Evolutionary conservation across 2,888 invertebrate species (phyloP), one percentile per base, ranked within the genome.

Genomic region (Dryadula phaetusa): DNA sequence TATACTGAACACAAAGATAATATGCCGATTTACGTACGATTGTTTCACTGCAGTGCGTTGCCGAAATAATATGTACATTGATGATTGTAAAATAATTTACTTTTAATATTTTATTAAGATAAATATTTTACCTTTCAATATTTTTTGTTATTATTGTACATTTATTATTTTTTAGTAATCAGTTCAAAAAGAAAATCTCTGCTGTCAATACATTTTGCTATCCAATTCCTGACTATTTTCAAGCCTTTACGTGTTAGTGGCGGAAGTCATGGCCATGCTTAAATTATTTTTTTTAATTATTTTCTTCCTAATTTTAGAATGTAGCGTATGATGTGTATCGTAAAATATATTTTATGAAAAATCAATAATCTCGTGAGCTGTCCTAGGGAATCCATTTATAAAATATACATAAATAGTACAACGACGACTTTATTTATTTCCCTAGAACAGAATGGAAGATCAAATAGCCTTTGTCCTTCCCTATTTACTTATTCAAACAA

Each of bases 401-500:
- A 81, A 81, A 86, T 86, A 88, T 87, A 84, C 83, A 88, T 86
- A 90, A 88, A 85, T 84, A 85, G 84, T 83, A 84, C 80, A 75
- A 81, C 79, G 83, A 78, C 80, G 75, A 79, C 83, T 85, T 85
- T 90, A 90, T 91, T 90, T 92, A 91, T 89, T 83, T 83, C 81
- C 78, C 78, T 78, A 83, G 78, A 74, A 85, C 81, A 83, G 83
- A 84, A 79, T 76, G 76, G 77, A 78, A 91, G 90, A 91, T 91
- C 91, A 90, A 92, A 92, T 90, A 88, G 88, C 88, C 86, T 92
- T 92, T 92, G 92, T 92, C 90, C 87, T 88, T 83, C 86, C 89
- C 87, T 88, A 85, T 87, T 92, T 92, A 90, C 91, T 91, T 92
- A 92, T 92, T 91, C 92, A 92, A 92, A 92, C 91, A 92, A 91